Conservation (phyloP, 1,140 invertebrate genomes). For the Phymorhynchus buccinoides region DNA sequence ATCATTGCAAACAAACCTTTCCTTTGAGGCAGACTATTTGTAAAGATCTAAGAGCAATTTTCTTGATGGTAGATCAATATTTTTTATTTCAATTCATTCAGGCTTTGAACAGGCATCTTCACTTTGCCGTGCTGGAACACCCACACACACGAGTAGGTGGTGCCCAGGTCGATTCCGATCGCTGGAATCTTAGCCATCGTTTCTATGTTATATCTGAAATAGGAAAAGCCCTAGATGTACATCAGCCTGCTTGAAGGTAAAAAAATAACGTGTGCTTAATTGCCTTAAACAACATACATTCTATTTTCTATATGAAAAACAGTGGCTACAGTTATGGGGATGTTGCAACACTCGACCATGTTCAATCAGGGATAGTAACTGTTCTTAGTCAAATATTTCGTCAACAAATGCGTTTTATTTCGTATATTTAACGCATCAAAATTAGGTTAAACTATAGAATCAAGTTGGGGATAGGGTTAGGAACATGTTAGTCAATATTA, state of each 20-base stretch:
- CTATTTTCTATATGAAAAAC: no score
- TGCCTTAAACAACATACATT: no score
- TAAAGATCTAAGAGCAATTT: not conserved
- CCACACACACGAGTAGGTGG: not conserved
- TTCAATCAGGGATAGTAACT: no score
- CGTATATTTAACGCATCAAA: no score
- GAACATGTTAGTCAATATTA: no score
- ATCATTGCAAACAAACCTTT: conserved; percentile 12
- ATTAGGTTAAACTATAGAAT: no score
- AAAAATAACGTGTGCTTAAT: not conserved
- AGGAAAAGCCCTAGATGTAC: not conserved
- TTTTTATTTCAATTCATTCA: not conserved
- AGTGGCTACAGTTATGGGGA: no score
- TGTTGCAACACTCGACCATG: no score
- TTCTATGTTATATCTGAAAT: not conserved
- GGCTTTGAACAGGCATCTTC: not conserved
- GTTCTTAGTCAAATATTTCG: no score
- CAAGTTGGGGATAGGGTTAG: no score
- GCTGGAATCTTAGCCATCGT: conserved; percentile 50
- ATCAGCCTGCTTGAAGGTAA: not conserved
- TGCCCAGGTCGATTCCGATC: not conserved
- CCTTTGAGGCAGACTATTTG: conserved; percentile 28
- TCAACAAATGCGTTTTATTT: no score
- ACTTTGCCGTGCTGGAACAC: not conserved
- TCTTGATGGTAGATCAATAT: not conserved